These are phyloP conservation scores for Catocala sponsa DNA, from an alignment of 2,888 invertebrate species.

Conservation along the genomic window DNA sequence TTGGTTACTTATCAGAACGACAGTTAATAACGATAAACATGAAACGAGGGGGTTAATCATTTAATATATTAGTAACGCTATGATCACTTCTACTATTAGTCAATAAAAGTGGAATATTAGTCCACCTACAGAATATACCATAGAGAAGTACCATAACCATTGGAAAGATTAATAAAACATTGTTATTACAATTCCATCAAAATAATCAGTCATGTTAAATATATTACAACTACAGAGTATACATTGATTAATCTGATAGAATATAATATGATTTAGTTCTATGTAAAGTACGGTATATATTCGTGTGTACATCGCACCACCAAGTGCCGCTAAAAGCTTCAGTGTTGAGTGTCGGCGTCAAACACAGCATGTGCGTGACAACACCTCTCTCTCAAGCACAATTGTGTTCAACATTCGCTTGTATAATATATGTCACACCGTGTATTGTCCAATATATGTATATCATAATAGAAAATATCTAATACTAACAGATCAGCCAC, in stretches of 20 bases:
- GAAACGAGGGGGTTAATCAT: slow-evolving; percentile 55
- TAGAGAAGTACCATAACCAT: slow-evolving; percentile 52
- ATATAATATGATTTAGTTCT: slow-evolving; percentile 8
- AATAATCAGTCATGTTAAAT: slow-evolving; percentile 25
- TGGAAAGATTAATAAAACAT: slow-evolving; percentile 30
- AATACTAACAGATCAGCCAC: slow-evolving; percentile 74
- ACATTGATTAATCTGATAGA: slow-evolving; percentile 2
- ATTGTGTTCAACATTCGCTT: slow-evolving; percentile 52
- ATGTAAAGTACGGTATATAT: slow-evolving; percentile 16
- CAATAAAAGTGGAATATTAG: slow-evolving; percentile 42
- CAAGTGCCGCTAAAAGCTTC: slow-evolving; percentile 62
- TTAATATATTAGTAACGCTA: slow-evolving; percentile 61
- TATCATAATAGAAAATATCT: slow-evolving; percentile 57
- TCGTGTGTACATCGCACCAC: slow-evolving; percentile 42
- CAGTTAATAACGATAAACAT: slow-evolving; percentile 61
- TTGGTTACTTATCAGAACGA: slow-evolving; percentile 43
- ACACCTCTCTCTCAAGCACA: slow-evolving; percentile 49
- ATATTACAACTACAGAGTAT: slow-evolving; percentile 7
- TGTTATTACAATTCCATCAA: slow-evolving; percentile 33
- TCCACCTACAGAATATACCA: slow-evolving; percentile 40
- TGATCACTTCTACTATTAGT: slow-evolving; percentile 52
- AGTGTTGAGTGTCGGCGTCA: slow-evolving; percentile 44
- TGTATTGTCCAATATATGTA: slow-evolving; percentile 45
- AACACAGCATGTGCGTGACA: slow-evolving; percentile 44
- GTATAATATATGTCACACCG: slow-evolving; percentile 49